Base-by-base conservation (phyloP, 2,797 vertebrate species). In the Enteromius argenteus region DNA sequence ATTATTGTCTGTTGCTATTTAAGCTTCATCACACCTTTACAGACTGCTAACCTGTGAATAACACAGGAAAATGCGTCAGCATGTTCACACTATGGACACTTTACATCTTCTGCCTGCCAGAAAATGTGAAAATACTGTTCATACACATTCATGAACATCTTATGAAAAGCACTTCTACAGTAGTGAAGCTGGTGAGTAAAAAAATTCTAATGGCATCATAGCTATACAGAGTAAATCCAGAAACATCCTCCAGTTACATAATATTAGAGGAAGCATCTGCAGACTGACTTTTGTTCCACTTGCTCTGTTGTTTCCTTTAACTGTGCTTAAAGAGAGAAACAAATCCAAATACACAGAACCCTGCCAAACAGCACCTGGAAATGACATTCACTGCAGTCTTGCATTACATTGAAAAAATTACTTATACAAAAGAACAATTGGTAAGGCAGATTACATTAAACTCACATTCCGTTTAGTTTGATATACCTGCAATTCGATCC, bases 221-320 rank as follows among this genome's bases (percentile, higher is more conserved):
- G 23, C 69, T 62, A 80, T n/a, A 73, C 17, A 72, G 56, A 86
- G 42, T 72, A 64, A 37, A 82, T 27, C 39, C 68, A 76, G 49
- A 68, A 69, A 72, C 66, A 75, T 80, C 67, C 78, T 84, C 42
- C 73, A 79, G 67, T 85, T 87, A 88, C 80, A 85, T 85, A 81
- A 88, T 73, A 66, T 44, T 32, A 69, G 35, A 86, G 85, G 84
- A 88, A 88, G 78, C 86, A 88, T 86, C 84, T 88, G 87, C 68
- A 81, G 60, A 71, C 32, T 42, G 83, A 85, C 84, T 74, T 80
- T 84, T 85, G 86, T 77, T 84, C 71, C 73, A 75, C 9, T 76
- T 77, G 67, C 76, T 84, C 71, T 86, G 77, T 83, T 83, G 81
- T 88, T 87, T 88, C 80, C 58, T 80, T 74, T 85, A 69, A 75